These are phyloP conservation scores for Steatornis caripensis DNA, from an alignment of 2,113 vertebrate species.

Conservation along the genomic window DNA sequence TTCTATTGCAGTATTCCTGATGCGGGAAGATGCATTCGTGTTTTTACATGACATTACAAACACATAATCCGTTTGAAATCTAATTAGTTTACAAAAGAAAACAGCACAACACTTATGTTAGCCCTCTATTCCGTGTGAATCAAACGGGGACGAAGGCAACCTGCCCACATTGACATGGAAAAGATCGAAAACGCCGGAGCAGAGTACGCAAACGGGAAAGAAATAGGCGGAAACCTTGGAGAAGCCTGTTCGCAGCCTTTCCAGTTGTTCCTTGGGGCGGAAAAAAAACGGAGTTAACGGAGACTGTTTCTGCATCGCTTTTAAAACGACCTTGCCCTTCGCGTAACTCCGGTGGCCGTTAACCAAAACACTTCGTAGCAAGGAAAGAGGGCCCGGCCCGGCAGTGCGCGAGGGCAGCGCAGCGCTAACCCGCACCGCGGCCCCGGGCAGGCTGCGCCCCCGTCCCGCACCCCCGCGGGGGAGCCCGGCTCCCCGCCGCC, in stretches of 20 bases:
- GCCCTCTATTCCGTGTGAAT: background rate
- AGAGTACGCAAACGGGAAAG: background rate
- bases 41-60: background rate
- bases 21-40: accelerated
- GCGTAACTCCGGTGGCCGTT: too few relatives aligned
- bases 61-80: background rate
- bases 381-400: accelerated
- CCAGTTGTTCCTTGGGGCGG: accelerated
- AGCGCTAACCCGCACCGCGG: background rate
- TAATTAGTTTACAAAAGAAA: background rate
- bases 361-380: background rate
- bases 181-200: background rate
- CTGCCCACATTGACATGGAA: background rate
- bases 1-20: background rate
- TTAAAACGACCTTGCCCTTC: background rate
- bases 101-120: background rate
- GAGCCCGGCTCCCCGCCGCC: background rate
- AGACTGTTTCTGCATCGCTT: background rate
- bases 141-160: background rate
- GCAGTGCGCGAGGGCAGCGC: background rate
- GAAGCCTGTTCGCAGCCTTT: background rate
- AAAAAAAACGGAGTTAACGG: accelerated
- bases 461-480: background rate
- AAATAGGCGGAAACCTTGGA: background rate
- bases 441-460: background rate